Evolutionary conservation across 2,888 invertebrate genomes (phyloP), one percentile per base, ranked within the genome.

Genomic region (Brachypterus glaber): DNA sequence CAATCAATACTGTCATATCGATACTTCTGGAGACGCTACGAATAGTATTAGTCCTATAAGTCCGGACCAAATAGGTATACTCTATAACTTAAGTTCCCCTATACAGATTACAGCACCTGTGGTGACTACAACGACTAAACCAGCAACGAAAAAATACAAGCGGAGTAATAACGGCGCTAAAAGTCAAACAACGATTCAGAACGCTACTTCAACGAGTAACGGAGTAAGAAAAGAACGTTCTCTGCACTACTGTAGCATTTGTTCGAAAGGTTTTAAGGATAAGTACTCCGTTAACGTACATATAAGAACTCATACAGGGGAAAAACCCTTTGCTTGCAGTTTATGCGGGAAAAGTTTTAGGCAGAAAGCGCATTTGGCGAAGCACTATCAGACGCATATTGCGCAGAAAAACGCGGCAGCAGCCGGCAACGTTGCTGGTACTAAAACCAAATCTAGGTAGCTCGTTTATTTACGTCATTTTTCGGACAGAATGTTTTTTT

Each of bases 251-350:
- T 80, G 97, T 72, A 80, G 87, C 63, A 86, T 96, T 64, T 95
- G 89, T 67, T 87, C 86, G 53, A 90, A 89, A 62, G 90, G 90
- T 3, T 91, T 91, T 67, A 91, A 91, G 66, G 91, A 91, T 66
- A 91, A 91, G 64, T 97, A 97, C 74, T 88, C 95, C 44, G 91
- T 97, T 38, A 96, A 96, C 63, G 96, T 96, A 31, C 97, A 97
- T 66, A 89, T 96, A 51, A 75, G 96, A 52, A 96, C 96, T 16
- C 97, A 97, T 62, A 96, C 96, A 1, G 96, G 95, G 0, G 96
- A 97, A 66, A 96, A 97, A 60, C 96, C 97, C 0, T 97, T 97
- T 66, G 78, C 87, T 21, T 97, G 97, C 64, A 83, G 84, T 12
- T 74, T 93, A 39, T 97, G 97, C 63, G 90, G 90, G 46, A 92